These are phyloP conservation scores for Corapipo altera DNA, from an alignment of 2,113 vertebrate genomes.

Conservation along the genomic window DNA sequence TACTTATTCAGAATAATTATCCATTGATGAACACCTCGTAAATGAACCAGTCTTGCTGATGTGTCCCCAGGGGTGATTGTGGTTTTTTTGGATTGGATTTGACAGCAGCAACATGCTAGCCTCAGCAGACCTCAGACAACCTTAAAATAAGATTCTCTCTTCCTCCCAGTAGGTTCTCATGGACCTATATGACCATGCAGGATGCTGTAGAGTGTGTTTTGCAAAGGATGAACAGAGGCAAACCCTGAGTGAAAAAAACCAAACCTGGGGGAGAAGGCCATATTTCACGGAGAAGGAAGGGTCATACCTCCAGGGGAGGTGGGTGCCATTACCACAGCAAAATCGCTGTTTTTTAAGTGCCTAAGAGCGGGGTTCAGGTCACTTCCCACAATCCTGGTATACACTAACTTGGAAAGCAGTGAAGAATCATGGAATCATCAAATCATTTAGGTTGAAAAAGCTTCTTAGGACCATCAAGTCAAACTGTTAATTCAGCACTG, in stretches of 20 bases:
- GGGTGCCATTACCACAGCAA: not conserved
- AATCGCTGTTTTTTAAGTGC: not conserved
- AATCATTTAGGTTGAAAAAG: not conserved
- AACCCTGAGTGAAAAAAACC: not conserved
- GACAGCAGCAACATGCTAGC: not conserved
- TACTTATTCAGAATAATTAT: not conserved
- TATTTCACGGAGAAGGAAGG: not conserved
- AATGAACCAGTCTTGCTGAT: not conserved
- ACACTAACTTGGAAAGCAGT: accelerated
- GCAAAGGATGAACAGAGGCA: not conserved
- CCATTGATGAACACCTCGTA: not conserved
- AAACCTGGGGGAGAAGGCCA: accelerated
- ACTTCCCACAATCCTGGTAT: not conserved
- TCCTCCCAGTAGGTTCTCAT: accelerated
- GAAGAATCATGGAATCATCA: not conserved
- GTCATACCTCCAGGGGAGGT: accelerated
- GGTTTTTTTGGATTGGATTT: not conserved
- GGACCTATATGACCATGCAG: accelerated
- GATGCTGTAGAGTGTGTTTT: not conserved
- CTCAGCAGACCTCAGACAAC: not conserved
- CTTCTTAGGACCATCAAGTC: not conserved
- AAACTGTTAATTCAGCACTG: not conserved
- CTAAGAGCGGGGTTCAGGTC: not conserved
- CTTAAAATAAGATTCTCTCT: not conserved
- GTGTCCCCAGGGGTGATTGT: too few relatives aligned